A percentile compares a stretch with the other conserved stretches of the same genome.
Evolutionary conservation across 2,888 invertebrate species (phyloP).

Genomic region (Rhagonycha lutea): DNA sequence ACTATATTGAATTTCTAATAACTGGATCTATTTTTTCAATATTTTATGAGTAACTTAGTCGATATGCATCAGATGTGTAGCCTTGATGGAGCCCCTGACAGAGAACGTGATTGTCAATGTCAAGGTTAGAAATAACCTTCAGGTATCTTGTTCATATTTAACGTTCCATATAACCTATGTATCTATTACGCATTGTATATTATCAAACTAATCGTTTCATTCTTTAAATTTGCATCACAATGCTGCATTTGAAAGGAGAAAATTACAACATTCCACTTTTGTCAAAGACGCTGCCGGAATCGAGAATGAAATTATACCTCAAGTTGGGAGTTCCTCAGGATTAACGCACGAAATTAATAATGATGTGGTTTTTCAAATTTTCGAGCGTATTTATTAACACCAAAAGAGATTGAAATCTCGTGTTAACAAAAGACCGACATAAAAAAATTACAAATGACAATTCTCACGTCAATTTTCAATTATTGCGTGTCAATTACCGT

Average conservation of each 20-base stretch:
- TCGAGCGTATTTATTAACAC: neutral
- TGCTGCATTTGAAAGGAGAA: neutral
- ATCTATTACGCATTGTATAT: slow-evolving; percentile 28
- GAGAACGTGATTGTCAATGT: slow-evolving; percentile 46
- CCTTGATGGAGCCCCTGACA: slow-evolving; percentile 44
- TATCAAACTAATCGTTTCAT: neutral
- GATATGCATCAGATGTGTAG: slow-evolving; percentile 28
- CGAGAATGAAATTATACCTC: neutral
- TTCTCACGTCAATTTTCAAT: neutral
- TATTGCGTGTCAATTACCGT: neutral
- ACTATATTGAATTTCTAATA: neutral
- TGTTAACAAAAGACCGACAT: neutral
- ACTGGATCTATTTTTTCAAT: neutral
- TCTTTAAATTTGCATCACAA: neutral
- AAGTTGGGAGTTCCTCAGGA: no score
- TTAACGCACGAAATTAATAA: neutral
- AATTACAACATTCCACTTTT: neutral
- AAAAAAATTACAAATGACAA: neutral
- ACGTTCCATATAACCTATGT: slow-evolving; percentile 4
- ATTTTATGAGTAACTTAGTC: neutral
- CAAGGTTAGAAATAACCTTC: slow-evolving; percentile 45
- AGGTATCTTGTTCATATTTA: slow-evolving; percentile 20
- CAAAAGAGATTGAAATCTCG: neutral
- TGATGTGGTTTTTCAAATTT: neutral
- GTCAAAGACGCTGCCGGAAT: neutral